Evolutionary conservation across 2,797 vertebrate species (phyloP).

Genomic region (Psittacula echo): DNA sequence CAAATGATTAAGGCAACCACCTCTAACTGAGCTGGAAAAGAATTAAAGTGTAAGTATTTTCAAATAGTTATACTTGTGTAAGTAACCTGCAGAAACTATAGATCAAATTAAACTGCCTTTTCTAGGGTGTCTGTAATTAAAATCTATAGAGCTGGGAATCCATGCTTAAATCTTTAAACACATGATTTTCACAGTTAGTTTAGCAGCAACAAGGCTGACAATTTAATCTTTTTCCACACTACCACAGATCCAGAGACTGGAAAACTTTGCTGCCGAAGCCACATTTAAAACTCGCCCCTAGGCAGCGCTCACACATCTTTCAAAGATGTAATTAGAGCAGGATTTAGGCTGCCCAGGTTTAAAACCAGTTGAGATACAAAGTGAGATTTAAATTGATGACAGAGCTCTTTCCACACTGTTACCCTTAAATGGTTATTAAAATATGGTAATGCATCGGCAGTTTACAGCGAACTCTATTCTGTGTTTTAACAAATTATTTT

Average conservation of each 20-base stretch:
- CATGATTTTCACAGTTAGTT: background rate
- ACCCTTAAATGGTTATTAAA: slow-evolving; percentile 42
- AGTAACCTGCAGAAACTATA: background rate
- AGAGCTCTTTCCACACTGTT: slow-evolving; percentile 32
- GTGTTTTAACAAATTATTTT: slow-evolving; percentile 31
- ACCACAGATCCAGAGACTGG: background rate
- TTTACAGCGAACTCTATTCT: slow-evolving; percentile 32
- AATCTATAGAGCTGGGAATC: background rate
- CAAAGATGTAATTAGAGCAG: slow-evolving; percentile 10
- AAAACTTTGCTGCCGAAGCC: background rate
- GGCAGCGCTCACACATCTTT: background rate
- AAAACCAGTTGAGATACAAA: slow-evolving; percentile 27
- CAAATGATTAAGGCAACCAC: background rate
- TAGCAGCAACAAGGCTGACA: background rate
- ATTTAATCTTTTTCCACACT: background rate
- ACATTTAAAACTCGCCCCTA: background rate
- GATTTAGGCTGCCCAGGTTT: slow-evolving; percentile 7
- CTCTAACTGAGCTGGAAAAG: background rate
- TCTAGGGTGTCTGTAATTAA: background rate
- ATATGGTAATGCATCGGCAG: slow-evolving; percentile 17
- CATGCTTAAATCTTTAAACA: background rate
- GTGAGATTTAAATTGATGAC: slow-evolving; percentile 19
- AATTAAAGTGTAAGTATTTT: background rate
- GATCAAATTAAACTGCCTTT: background rate
- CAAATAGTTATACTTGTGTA: background rate